These are phyloP conservation scores for Drosophila pachea DNA, from an alignment of 1,140 invertebrate species.

Conservation along the genomic window DNA sequence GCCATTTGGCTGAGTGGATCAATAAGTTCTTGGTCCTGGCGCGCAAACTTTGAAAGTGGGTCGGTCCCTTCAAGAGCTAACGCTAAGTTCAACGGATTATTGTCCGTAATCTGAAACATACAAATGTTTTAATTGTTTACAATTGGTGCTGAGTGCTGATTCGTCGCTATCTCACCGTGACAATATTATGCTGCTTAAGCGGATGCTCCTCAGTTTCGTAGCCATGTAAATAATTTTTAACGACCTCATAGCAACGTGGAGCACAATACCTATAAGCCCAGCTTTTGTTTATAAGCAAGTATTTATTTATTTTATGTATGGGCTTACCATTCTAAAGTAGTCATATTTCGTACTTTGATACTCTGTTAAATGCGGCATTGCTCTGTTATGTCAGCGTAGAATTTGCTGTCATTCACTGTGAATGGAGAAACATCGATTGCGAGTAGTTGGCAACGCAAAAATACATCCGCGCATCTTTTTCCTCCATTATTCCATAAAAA, in stretches of 20 bases:
- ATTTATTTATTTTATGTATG: constrained; percentile 43
- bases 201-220: constrained; percentile 58
- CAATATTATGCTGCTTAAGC: constrained; percentile 50
- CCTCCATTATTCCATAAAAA: constrained; percentile 36
- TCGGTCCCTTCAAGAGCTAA: constrained; percentile 85
- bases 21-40: constrained; percentile 80
- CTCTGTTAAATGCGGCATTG: constrained; percentile 13
- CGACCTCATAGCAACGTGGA: constrained; percentile 59
- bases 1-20: constrained; percentile 84
- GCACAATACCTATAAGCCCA: constrained; percentile 53
- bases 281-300: constrained; percentile 31
- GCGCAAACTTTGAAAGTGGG: constrained; percentile 86
- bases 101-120: constrained; percentile 47
- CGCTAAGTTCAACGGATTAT: constrained; percentile 81
- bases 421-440: constrained; percentile 52
- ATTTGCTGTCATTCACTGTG: constrained; percentile 24
- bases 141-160: constrained; percentile 10
- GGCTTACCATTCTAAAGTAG: constrained; percentile 63
- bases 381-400: constrained; percentile 11
- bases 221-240: constrained; percentile 45
- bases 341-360: constrained; percentile 41
- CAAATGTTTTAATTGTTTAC: constrained; percentile 3
- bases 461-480: constrained; percentile 44
- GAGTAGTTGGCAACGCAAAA: constrained; percentile 56
- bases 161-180: constrained; percentile 13